Evolutionary conservation across 2,888 invertebrate genomes (phyloP).

Genomic region (Proisotoma minuta): DNA sequence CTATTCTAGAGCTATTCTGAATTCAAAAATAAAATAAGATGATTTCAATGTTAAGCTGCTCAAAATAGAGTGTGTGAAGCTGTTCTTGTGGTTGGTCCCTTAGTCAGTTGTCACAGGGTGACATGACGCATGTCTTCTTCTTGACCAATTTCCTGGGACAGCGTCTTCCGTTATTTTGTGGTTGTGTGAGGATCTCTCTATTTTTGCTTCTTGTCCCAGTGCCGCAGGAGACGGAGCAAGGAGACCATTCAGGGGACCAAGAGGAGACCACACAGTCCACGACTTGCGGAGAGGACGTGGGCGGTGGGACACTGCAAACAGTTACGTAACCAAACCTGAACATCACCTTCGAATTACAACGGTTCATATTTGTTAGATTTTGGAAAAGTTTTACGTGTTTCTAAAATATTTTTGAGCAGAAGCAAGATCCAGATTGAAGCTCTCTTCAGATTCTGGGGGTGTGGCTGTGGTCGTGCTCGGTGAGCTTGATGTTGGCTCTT

Average conservation of each 20-base stretch:
- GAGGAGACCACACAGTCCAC: conserved; percentile 61
- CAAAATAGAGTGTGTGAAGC: background rate
- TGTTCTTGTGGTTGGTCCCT: too few species aligned
- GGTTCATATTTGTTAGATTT: too few species aligned
- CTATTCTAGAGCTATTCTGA: too few species aligned
- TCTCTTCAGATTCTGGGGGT: background rate
- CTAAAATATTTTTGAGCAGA: too few species aligned
- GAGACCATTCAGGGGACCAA: conserved; percentile 86
- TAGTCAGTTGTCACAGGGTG: conserved; percentile 12
- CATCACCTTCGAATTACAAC: too few species aligned
- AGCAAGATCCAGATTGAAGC: background rate
- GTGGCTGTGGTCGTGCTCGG: conserved; percentile 3
- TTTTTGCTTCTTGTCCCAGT: conserved; percentile 59
- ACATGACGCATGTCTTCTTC: conserved; percentile 27
- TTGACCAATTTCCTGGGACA: conserved; percentile 41
- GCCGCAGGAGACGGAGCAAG: conserved; percentile 84
- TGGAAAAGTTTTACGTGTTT: too few species aligned
- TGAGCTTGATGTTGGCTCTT: background rate
- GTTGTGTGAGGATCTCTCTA: conserved; percentile 51
- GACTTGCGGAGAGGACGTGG: background rate
- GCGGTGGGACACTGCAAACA: too few species aligned
- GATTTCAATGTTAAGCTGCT: background rate
- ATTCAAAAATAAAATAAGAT: too few species aligned
- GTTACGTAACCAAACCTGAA: too few species aligned
- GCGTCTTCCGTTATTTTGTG: conserved; percentile 33